A percentile compares a stretch with the other conserved stretches of the same genome.
These are phyloP conservation scores for Lasioglossum vierecki DNA, from an alignment of 2,888 invertebrate genomes.

Conservation along the genomic window DNA sequence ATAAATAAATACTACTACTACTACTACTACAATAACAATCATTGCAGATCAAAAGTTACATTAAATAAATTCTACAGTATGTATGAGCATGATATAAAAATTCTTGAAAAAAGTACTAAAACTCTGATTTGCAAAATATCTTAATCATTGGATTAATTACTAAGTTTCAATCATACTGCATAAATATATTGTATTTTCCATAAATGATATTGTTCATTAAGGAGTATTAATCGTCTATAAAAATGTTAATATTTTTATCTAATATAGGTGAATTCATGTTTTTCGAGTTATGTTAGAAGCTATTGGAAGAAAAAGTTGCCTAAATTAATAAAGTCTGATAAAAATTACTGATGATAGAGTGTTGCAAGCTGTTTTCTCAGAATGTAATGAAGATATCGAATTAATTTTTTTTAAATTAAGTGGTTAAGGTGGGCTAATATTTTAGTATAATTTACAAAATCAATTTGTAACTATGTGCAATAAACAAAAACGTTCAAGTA, in stretches of 20 bases:
- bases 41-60: neutral
- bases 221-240: slow-evolving; percentile 13
- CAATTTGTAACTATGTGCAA: no score
- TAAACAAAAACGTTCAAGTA: no score
- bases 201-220: neutral
- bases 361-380: no score
- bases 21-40: slow-evolving; percentile 5
- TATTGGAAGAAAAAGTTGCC: no score
- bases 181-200: neutral
- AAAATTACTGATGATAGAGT: no score
- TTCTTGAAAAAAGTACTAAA: slow-evolving; percentile 13
- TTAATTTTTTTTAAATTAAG: no score
- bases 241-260: slow-evolving; percentile 20
- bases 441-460: no score
- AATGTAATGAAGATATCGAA: no score
- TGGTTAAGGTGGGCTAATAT: no score
- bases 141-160: slow-evolving; percentile 3
- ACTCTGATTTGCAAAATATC: slow-evolving; percentile 8
- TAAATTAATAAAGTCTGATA: no score
- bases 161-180: slow-evolving; percentile 18
- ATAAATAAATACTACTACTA: neutral
- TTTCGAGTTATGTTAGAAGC: slow-evolving; percentile 9
- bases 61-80: slow-evolving; percentile 27
- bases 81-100: slow-evolving; percentile 12
- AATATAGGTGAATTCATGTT: slow-evolving; percentile 26